phyloP scores from a whole-genome alignment of 2,888 invertebrate species.

The Hymenopus coronatus region DNA sequence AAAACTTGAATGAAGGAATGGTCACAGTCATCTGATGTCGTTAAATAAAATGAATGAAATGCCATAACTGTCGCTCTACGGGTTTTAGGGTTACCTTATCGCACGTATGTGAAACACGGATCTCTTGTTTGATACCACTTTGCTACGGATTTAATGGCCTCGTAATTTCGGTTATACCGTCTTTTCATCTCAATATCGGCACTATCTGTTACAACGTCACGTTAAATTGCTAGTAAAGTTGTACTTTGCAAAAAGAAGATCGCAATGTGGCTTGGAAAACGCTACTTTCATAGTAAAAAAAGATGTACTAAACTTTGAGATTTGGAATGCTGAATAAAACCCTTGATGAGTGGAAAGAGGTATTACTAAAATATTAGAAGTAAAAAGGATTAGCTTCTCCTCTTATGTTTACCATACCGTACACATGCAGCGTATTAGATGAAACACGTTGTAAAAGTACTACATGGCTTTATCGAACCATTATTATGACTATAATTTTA shows the following conservation, averaged over 20 bases:
- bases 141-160: not conserved
- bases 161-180: not conserved
- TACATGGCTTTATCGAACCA: no score
- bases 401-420: no score
- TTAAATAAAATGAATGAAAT: not conserved
- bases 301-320: no score
- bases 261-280: no score
- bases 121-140: not conserved
- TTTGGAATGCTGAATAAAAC: no score
- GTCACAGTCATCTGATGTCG: not conserved
- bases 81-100: not conserved
- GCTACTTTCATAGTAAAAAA: no score
- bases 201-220: not conserved
- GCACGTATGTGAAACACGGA: not conserved
- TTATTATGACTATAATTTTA: no score
- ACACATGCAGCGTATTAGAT: no score
- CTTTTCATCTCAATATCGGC: not conserved
- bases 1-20: not conserved
- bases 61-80: not conserved
- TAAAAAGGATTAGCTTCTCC: no score
- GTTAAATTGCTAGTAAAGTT: not conserved
- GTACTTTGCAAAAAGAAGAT: not conserved
- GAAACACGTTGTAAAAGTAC: no score
- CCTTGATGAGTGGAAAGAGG: no score
- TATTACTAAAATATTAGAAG: no score